Conservation (phyloP, 2,888 invertebrate species). For the Brassicogethes aeneus region DNA sequence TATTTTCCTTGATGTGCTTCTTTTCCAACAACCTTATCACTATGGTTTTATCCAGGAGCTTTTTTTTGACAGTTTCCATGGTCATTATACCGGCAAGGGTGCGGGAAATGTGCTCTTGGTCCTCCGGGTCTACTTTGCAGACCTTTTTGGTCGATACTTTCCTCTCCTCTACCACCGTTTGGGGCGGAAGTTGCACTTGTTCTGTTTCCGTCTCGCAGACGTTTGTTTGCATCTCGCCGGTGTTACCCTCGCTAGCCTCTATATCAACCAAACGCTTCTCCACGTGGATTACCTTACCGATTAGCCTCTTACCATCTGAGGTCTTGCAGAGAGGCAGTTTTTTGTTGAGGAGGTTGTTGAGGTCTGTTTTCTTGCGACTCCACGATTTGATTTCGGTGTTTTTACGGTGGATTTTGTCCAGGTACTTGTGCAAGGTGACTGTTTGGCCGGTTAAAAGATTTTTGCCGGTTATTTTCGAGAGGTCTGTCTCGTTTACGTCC, state of each 20-base stretch:
- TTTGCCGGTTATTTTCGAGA: slow-evolving; percentile 21
- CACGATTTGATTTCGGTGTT: not conserved
- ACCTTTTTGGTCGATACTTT: slow-evolving; percentile 10
- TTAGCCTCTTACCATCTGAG: slow-evolving; percentile 22
- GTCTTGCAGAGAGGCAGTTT: slow-evolving; percentile 27
- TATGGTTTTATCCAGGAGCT: slow-evolving; percentile 22
- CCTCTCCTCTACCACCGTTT: slow-evolving; percentile 6
- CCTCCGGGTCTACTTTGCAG: slow-evolving; percentile 20
- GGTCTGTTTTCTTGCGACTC: slow-evolving; percentile 3
- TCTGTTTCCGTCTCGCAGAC: too few species aligned
- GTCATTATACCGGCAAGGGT: slow-evolving; percentile 32
- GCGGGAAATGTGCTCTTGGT: slow-evolving; percentile 24
- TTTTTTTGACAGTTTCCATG: slow-evolving; percentile 29
- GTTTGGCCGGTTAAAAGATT: slow-evolving; percentile 27
- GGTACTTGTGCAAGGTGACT: slow-evolving; percentile 23
- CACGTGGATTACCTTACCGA: slow-evolving; percentile 26
- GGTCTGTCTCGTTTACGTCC: slow-evolving; percentile 9
- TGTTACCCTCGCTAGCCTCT: not conserved
- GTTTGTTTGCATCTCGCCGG: too few species aligned
- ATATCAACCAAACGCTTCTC: slow-evolving; percentile 12
- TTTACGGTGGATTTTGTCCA: slow-evolving; percentile 21
- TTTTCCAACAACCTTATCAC: slow-evolving; percentile 23
- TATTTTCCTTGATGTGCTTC: not conserved
- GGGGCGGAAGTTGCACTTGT: too few species aligned
- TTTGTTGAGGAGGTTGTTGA: slow-evolving; percentile 24